Evolutionary conservation across 2,888 invertebrate genomes (phyloP), one percentile per base, ranked within the genome.

Genomic region (Drosophila buzzatii): DNA sequence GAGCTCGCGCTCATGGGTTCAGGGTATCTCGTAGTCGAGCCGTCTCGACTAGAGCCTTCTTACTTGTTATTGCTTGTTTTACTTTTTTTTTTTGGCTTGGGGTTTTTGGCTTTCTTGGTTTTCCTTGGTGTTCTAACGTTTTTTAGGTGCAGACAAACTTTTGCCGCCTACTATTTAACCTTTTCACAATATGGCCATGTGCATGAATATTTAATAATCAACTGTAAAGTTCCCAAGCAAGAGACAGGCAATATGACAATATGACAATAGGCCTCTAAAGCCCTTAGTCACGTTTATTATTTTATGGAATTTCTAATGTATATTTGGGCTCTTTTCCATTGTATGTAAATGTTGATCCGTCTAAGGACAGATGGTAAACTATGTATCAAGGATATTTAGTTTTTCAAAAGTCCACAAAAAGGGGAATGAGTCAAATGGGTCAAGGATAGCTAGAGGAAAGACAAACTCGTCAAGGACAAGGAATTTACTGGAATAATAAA

Each of bases 211-310:
- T 85, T 79, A 20, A 85, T 73, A 33, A 52, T 73, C 85, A 85
- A 90, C 85, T 85, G 85, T 85, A 73, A 85, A 72, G 63, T 88
- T 90, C 85, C 80, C 90, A 82, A 45, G 68, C 37, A 6, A 14
- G 47, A 9, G 35, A 27, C n/a, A 18, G 10, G 20, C 52, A 53
- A 53, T 53, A 53, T 39, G 39, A 23, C 37, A 39, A 23, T 53
- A 37, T 18, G 45, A 35, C 23, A 55, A 27, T 33, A 53, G 27
- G n/a, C 16, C 27, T 53, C 27, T 18, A 14, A 39, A 41, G 18
- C 10, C 27, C 12, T 8, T 18, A 41, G 18, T 9, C 56, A 20
- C 18, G 33, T 33, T 66, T 33, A 72, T 67, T 88, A 73, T 75
- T 79, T 73, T 41, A 79, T 82, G 68, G 51, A 33, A 85, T 79